A percentile compares a stretch with the other conserved stretches of the same genome.
phyloP scores from a whole-genome alignment of 2,797 vertebrate species.

The Thunnus albacares region DNA sequence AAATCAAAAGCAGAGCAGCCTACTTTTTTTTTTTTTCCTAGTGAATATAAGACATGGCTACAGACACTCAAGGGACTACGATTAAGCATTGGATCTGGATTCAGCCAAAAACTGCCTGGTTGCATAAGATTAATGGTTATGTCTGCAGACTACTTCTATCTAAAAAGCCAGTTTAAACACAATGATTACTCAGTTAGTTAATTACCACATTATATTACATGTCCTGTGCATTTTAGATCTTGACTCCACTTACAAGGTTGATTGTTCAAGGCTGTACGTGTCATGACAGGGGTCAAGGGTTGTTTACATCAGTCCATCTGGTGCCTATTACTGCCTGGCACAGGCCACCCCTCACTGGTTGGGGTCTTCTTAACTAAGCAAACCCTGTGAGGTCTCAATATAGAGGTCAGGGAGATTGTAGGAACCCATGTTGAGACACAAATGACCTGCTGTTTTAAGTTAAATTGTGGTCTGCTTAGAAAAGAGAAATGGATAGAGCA shows the following conservation, averaged over 20 bases:
- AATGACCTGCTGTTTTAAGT: conserved; percentile 37
- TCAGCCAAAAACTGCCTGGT: not conserved
- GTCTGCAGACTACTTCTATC: not conserved
- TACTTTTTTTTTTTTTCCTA: not conserved
- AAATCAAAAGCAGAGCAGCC: conserved; percentile 21
- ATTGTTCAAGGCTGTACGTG: conserved; percentile 35
- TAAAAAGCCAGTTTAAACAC: not conserved
- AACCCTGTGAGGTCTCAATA: conserved; percentile 63
- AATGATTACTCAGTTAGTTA: conserved; percentile 1
- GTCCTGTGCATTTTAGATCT: not conserved
- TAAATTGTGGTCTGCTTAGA: conserved; percentile 27
- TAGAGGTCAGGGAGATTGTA: conserved; percentile 63
- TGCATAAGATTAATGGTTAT: conserved; percentile 2
- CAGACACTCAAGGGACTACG: not conserved
- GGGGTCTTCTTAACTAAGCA: conserved; percentile 64
- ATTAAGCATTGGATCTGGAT: not conserved
- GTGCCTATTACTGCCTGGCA: conserved; percentile 55
- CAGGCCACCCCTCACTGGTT: conserved; percentile 34
- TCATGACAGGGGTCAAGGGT: conserved; percentile 47
- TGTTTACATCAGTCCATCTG: conserved; percentile 63
- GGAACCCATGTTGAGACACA: conserved; percentile 55
- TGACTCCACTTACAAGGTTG: conserved; percentile 29
- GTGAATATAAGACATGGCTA: conserved; percentile 7
- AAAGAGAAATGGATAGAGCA: not conserved
- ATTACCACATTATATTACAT: conserved; percentile 8